phyloP scores from a whole-genome alignment of 2,888 invertebrate genomes.

The Luffia ferchaultella region DNA sequence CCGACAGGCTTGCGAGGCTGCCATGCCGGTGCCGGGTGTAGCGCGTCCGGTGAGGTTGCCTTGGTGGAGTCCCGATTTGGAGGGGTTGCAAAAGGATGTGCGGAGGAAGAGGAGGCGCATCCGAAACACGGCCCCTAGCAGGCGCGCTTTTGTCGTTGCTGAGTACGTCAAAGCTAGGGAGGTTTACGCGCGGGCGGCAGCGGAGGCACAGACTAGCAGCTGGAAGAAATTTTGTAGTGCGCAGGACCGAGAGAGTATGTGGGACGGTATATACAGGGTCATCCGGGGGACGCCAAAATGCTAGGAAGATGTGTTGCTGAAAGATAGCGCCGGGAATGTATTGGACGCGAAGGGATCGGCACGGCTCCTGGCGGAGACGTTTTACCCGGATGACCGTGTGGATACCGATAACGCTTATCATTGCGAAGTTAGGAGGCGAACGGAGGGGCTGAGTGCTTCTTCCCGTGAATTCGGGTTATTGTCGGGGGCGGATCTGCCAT shows the following conservation, averaged over 20 bases:
- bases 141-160: not conserved
- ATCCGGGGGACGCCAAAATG: slow-evolving; percentile 7
- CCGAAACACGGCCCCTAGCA: not conserved
- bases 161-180: not conserved
- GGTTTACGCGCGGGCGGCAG: not conserved
- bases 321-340: slow-evolving; percentile 4
- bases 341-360: slow-evolving; percentile 12
- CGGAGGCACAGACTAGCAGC: not conserved
- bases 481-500: not conserved
- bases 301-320: slow-evolving; percentile 4
- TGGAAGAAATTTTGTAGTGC: not conserved
- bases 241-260: slow-evolving; percentile 1
- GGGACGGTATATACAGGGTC: slow-evolving; percentile 2
- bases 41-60: not conserved
- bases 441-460: not conserved
- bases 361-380: slow-evolving; percentile 13
- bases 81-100: not conserved
- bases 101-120: not conserved
- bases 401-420: slow-evolving; percentile 6
- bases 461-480: not conserved
- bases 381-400: slow-evolving; percentile 14
- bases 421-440: not conserved
- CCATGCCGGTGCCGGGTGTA: not conserved
- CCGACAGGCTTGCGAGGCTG: not conserved
- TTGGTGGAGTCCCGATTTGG: not conserved